These are phyloP conservation scores for Syngnathus scovelli DNA, from an alignment of 2,113 vertebrate species.

Conservation along the genomic window DNA sequence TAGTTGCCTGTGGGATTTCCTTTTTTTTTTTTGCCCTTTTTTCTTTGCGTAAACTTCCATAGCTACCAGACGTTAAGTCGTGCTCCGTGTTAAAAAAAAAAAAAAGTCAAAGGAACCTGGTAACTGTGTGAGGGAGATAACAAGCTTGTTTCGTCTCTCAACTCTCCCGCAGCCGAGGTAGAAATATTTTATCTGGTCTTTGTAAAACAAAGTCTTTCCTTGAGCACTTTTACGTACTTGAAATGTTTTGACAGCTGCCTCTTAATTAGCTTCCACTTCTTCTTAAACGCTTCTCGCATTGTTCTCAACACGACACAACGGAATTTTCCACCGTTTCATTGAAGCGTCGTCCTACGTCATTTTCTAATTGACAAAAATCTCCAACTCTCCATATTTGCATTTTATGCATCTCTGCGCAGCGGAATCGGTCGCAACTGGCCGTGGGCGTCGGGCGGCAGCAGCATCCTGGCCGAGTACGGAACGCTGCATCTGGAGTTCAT, in stretches of 20 bases:
- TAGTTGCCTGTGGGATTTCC: not conserved
- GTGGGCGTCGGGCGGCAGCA: slow-evolving; percentile 97
- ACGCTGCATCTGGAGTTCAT: slow-evolving; percentile 95
- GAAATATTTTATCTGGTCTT: slow-evolving; percentile 1
- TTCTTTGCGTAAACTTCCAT: not conserved
- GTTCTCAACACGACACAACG: not conserved
- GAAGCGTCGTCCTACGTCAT: too few species aligned
- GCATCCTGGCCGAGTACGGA: slow-evolving; percentile 96
- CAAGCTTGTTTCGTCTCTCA: not conserved
- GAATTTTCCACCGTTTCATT: too few species aligned
- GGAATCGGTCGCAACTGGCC: slow-evolving; percentile 96
- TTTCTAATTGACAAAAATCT: too few species aligned
- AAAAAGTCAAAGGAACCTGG: not conserved
- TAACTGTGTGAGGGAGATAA: not conserved
- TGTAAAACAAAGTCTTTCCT: slow-evolving; percentile 3
- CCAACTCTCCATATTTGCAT: not conserved
- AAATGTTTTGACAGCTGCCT: slow-evolving; percentile 2
- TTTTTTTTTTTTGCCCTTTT: not conserved
- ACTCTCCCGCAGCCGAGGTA: not conserved
- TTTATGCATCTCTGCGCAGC: slow-evolving; percentile 54
- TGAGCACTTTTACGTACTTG: not conserved
- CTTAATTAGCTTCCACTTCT: not conserved
- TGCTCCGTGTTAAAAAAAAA: not conserved
- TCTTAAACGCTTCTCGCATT: not conserved
- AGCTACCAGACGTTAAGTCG: not conserved